These are phyloP conservation scores for Miichthys miiuy DNA, from an alignment of 2,797 vertebrate species.

Conservation along the genomic window DNA sequence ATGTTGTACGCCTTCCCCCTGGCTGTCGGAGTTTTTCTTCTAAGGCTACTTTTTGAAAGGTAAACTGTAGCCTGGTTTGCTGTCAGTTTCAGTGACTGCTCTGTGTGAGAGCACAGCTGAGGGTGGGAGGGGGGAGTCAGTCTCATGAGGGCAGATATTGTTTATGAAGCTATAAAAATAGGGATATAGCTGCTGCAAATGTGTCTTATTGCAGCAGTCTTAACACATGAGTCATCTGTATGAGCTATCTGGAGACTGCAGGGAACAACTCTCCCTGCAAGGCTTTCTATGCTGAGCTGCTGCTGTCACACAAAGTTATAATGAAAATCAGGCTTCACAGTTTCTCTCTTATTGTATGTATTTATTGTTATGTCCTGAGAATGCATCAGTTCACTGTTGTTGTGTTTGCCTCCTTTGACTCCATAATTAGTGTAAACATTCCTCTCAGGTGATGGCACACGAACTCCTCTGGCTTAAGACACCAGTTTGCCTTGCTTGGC, in stretches of 20 bases:
- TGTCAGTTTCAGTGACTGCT: neutral
- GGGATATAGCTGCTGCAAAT: neutral
- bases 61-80: conserved; percentile 48
- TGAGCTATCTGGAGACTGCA: neutral
- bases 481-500: conserved; percentile 18
- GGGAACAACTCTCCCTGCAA: neutral
- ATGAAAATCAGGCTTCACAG: neutral
- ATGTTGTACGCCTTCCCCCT: conserved; percentile 88
- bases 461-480: neutral
- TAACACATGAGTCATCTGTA: conserved; percentile 7
- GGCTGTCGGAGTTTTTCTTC: conserved; percentile 87
- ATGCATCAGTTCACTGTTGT: neutral
- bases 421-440: conserved; percentile 25
- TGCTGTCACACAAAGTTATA: neutral
- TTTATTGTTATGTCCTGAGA: neutral
- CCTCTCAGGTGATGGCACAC: conserved; percentile 19
- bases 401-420: neutral
- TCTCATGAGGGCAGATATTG: neutral
- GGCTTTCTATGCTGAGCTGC: neutral
- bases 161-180: neutral
- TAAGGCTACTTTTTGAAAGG: conserved; percentile 92
- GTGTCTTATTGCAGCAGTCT: neutral
- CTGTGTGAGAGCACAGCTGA: neutral
- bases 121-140: neutral
- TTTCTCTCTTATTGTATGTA: neutral